phyloP scores from a whole-genome alignment of 2,113 vertebrate genomes.

The zebrafish (Danio rerio) region DNA sequence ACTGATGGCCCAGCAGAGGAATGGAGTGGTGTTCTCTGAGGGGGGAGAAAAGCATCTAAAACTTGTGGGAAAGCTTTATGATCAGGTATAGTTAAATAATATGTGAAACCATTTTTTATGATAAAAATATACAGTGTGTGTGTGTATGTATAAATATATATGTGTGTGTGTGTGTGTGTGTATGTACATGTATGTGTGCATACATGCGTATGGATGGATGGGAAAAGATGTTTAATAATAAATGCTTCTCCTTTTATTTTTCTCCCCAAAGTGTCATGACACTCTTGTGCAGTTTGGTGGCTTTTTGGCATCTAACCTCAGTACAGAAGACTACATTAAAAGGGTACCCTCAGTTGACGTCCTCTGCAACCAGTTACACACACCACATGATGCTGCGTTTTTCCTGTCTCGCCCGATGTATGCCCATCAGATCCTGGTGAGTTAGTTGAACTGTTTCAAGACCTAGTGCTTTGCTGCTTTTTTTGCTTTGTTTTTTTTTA shows the following conservation, averaged over 20 bases:
- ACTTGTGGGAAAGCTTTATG: constrained; percentile 96
- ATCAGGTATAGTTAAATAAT: constrained; percentile 81
- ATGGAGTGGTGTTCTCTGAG: constrained; percentile 95
- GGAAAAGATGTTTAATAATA: constrained; percentile 62
- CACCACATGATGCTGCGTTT: constrained; percentile 96
- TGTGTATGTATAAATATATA: no score
- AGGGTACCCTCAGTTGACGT: constrained; percentile 95
- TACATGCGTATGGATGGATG: constrained; percentile 72
- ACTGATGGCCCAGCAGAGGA: constrained; percentile 96
- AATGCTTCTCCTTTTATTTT: constrained; percentile 42
- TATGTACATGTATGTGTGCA: no score
- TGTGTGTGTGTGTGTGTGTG: no score
- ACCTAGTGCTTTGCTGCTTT: neutral
- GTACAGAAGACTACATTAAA: constrained; percentile 99
- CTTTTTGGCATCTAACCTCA: constrained; percentile 97
- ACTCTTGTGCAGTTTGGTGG: constrained; percentile 97
- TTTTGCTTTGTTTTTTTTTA: neutral
- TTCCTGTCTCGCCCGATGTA: constrained; percentile 98
- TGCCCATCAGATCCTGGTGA: constrained; percentile 96
- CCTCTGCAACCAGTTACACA: constrained; percentile 97
- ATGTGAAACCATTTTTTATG: neutral
- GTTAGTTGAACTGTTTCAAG: constrained; percentile 61
- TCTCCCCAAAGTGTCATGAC: constrained; percentile 89
- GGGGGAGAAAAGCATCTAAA: constrained; percentile 98
- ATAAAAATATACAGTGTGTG: no score